A percentile compares a stretch with the other conserved stretches of the same genome.
Evolutionary conservation across 2,888 invertebrate genomes (phyloP).

Genomic region (Asteroscopus sphinx): DNA sequence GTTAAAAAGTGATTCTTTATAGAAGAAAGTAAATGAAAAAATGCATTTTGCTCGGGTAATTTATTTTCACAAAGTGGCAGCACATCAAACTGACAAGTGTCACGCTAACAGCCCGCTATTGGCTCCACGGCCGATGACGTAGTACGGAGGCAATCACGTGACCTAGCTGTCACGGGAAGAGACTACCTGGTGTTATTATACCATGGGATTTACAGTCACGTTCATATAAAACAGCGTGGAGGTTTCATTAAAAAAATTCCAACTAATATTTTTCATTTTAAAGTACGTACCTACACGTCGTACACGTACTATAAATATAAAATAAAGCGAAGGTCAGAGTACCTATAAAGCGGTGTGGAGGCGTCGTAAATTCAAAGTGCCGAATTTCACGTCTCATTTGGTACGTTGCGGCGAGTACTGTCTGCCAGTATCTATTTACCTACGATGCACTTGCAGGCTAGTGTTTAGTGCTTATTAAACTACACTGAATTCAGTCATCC

Average conservation of each 20-base stretch:
- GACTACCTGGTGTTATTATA: too few species aligned
- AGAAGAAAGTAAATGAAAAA: too few species aligned
- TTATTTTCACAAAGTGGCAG: too few species aligned
- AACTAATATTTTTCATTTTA: constrained; percentile 11
- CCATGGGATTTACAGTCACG: background rate
- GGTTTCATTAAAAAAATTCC: constrained; percentile 1
- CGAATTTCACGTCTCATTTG: constrained; percentile 70
- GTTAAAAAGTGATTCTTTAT: too few species aligned
- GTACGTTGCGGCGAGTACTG: constrained; percentile 52
- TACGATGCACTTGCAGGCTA: constrained; percentile 33
- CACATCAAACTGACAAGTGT: too few species aligned
- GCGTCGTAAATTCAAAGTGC: constrained; percentile 68
- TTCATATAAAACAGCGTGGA: background rate
- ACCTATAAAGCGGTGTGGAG: constrained; percentile 39
- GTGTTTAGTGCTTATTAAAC: too few species aligned
- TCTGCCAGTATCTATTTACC: constrained; percentile 40
- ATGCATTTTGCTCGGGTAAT: too few species aligned
- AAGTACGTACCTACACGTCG: constrained; percentile 5
- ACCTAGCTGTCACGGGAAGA: too few species aligned
- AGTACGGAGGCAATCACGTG: too few species aligned
- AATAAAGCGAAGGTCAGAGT: constrained; percentile 43
- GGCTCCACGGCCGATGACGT: too few species aligned
- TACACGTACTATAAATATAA: constrained; percentile 13
- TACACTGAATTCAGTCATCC: too few species aligned
- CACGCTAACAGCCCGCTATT: too few species aligned